Conservation (phyloP, 1,140 invertebrate species). For the Cyrtorhinus lividipennis region DNA sequence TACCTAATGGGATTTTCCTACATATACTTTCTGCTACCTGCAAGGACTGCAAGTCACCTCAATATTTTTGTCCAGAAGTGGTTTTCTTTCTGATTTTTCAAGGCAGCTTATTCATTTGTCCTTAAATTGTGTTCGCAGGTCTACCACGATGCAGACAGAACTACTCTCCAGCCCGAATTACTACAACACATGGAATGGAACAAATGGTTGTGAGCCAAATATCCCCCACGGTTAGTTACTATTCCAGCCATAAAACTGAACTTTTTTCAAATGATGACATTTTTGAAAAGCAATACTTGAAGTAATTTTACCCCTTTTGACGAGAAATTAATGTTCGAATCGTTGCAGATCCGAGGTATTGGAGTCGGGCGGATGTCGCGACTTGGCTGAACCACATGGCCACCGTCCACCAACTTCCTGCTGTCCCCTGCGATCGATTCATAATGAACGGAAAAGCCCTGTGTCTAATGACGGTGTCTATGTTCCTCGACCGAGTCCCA, state of each 20-base stretch:
- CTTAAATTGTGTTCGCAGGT: too few relatives aligned
- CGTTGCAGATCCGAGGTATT: constrained; percentile 47
- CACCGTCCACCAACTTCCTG: constrained; percentile 40
- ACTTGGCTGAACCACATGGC: constrained; percentile 45
- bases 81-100: too few relatives aligned
- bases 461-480: constrained; percentile 55
- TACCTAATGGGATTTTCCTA: too few relatives aligned
- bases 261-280: neutral
- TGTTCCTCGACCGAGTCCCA: constrained; percentile 55
- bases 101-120: too few relatives aligned
- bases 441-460: constrained; percentile 64
- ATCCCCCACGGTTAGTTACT: constrained; percentile 16
- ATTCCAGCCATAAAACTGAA: neutral
- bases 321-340: neutral
- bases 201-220: constrained; percentile 7
- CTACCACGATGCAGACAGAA: constrained; percentile 19
- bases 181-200: constrained; percentile 2
- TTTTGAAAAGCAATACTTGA: neutral
- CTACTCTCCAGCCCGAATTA: constrained; percentile 19
- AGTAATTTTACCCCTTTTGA: neutral
- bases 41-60: too few relatives aligned
- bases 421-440: constrained; percentile 42
- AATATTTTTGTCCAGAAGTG: too few relatives aligned
- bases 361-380: constrained; percentile 49
- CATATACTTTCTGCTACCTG: too few relatives aligned